Percentiles rank a stretch among this genome's conserved stretches.
Conservation (phyloP, 2,797 vertebrate species). For the Falco rusticolus region DNA sequence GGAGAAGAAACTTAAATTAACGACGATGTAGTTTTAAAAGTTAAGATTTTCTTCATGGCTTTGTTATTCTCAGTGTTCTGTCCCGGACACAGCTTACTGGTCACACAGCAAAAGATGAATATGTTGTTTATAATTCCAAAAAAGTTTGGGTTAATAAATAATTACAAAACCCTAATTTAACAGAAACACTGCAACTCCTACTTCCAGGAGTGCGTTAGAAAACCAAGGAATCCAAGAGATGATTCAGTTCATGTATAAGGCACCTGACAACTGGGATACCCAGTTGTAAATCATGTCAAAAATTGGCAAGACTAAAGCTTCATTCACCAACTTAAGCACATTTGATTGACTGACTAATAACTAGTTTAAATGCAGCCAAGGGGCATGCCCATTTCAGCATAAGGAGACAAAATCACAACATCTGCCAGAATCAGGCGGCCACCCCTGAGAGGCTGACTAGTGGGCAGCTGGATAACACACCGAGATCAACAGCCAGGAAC, state of each 20-base stretch:
- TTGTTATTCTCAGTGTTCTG: background rate
- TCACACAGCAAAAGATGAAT: background rate
- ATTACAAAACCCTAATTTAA: background rate
- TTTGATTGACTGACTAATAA: background rate
- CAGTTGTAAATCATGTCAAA: background rate
- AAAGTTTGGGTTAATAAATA: background rate
- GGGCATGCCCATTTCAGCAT: background rate
- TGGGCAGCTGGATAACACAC: background rate
- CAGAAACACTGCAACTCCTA: background rate
- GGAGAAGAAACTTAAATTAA: background rate
- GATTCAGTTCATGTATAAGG: background rate
- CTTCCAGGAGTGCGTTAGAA: background rate
- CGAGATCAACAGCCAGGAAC: background rate
- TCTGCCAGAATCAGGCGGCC: background rate
- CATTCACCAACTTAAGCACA: background rate
- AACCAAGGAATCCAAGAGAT: background rate
- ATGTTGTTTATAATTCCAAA: background rate
- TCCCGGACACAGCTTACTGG: background rate
- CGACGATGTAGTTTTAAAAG: background rate
- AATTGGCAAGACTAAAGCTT: background rate
- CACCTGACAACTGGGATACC: background rate
- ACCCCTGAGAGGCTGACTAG: background rate
- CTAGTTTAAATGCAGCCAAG: background rate
- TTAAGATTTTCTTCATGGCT: background rate
- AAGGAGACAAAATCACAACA: background rate